phyloP scores from a whole-genome alignment of 2,113 vertebrate species.

The Jaculus jaculus region DNA sequence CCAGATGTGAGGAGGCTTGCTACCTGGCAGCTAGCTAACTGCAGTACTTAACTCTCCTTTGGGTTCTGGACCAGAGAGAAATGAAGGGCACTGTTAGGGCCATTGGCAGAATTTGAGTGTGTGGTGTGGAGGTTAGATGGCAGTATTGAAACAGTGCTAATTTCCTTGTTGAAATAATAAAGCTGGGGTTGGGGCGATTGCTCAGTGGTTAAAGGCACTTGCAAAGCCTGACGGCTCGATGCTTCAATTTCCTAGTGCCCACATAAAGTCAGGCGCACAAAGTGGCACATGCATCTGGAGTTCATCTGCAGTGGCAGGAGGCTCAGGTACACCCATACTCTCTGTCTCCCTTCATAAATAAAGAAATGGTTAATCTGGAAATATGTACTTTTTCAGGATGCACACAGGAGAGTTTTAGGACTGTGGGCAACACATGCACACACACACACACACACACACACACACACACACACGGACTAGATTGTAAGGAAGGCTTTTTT shows the following conservation, averaged over 20 bases:
- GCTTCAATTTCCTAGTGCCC: no score
- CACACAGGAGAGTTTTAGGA: background rate
- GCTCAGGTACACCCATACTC: no score
- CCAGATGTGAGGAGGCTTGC: no score
- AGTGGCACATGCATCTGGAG: no score
- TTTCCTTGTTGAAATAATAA: background rate
- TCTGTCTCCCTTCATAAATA: no score
- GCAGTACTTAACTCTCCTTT: background rate
- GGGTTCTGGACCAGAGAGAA: background rate
- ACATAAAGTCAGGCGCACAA: no score
- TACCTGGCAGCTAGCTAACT: background rate
- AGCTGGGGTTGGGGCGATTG: no score
- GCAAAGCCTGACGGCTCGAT: no score
- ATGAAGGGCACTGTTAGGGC: background rate
- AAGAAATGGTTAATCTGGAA: background rate
- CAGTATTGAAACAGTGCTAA: background rate
- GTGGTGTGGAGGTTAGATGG: background rate
- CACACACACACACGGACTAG: background rate
- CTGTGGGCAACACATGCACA: no score
- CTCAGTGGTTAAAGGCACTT: no score
- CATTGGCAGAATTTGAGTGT: background rate
- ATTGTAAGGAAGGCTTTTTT: background rate
- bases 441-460: background rate
- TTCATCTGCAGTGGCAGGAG: no score
- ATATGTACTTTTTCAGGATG: background rate